Evolutionary conservation across 2,113 vertebrate species (phyloP).

Genomic region (Varanus komodoensis): DNA sequence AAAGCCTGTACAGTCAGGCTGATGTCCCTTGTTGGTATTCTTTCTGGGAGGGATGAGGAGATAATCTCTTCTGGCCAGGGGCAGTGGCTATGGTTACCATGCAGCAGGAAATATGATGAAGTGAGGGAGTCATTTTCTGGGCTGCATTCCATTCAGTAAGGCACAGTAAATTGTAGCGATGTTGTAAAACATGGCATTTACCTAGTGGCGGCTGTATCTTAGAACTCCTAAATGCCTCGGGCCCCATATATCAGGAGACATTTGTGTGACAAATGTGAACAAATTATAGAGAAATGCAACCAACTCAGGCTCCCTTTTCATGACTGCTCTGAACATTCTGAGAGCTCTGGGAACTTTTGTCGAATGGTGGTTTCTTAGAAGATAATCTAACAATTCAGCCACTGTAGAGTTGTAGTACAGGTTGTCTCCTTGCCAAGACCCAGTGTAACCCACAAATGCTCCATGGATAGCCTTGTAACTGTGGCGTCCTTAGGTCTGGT

Average conservation of each 20-base stretch:
- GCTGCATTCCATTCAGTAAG: slow-evolving; percentile 4
- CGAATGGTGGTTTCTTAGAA: not conserved
- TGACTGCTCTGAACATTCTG: not conserved
- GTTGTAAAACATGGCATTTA: slow-evolving; percentile 22
- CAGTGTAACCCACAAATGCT: not conserved
- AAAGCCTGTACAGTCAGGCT: not conserved
- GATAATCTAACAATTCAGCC: not conserved
- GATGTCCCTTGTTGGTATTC: not conserved
- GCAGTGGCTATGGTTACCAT: not conserved
- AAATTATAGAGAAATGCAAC: not conserved
- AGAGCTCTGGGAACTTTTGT: not conserved
- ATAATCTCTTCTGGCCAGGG: not conserved
- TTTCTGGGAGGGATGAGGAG: not conserved
- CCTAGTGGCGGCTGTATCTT: not conserved
- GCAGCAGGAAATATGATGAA: not conserved
- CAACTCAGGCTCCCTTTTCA: not conserved
- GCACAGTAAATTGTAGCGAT: not conserved
- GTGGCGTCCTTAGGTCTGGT: not conserved
- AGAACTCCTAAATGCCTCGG: not conserved
- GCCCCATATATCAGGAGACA: not conserved
- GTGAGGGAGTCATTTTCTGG: not conserved
- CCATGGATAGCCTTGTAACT: not conserved
- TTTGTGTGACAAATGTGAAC: not conserved
- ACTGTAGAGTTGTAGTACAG: not conserved
- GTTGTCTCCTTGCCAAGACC: too few relatives aligned